A percentile compares a stretch with the other conserved stretches of the same genome.
Evolutionary conservation across 1,140 invertebrate species (phyloP).

Genomic region (Medauroidea extradentata): DNA sequence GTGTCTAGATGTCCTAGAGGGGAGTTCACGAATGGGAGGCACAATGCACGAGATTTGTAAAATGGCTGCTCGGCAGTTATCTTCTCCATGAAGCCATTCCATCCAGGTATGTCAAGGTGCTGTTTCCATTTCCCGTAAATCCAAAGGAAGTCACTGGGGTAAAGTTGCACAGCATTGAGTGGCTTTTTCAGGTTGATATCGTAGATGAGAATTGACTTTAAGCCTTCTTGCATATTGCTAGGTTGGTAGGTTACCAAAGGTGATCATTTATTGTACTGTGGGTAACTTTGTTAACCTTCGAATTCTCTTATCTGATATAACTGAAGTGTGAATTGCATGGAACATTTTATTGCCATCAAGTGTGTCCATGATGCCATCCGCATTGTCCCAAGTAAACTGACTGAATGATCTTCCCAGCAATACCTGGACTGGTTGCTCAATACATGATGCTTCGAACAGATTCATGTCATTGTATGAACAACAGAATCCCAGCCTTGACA

Average conservation of each 20-base stretch:
- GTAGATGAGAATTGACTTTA: not conserved
- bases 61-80: conserved; percentile 22
- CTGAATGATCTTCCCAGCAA: conserved; percentile 17
- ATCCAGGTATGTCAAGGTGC: conserved; percentile 19
- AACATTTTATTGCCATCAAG: conserved; percentile 29
- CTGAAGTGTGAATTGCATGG: conserved; percentile 30
- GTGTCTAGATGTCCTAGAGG: conserved; percentile 15
- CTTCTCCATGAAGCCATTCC: conserved; percentile 31
- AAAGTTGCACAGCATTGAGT: no score
- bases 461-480: conserved; percentile 20
- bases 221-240: no score
- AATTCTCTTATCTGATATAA: conserved; percentile 16
- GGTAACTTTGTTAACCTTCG: not conserved
- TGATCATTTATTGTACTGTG: no score
- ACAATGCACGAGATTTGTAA: conserved; percentile 9
- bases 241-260: not conserved
- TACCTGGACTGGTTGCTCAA: conserved; percentile 15
- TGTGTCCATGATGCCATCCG: conserved; percentile 28
- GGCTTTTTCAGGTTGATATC: no score
- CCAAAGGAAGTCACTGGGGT: not conserved
- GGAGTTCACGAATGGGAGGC: conserved; percentile 23
- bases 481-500: conserved; percentile 26
- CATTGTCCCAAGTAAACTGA: conserved; percentile 33
- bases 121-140: conserved; percentile 21
- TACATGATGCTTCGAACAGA: conserved; percentile 22